Evolutionary conservation across 1,140 invertebrate species (phyloP), one percentile per base, ranked within the genome.

Genomic region (Drosophila equinoxialis): DNA sequence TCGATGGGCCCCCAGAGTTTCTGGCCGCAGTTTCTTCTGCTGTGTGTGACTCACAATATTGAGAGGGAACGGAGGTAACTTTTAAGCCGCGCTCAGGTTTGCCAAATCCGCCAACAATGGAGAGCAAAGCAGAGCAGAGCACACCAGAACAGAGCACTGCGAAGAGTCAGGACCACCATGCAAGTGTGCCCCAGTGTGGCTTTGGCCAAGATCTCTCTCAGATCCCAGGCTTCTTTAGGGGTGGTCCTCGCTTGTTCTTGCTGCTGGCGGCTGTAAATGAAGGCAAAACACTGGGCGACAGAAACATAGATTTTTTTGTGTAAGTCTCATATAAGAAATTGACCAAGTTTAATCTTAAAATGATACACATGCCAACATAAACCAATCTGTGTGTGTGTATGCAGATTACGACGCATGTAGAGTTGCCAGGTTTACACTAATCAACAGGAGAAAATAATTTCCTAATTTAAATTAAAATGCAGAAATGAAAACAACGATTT

Each of bases 41-140:
- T 41, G 65, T 77, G 68, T 68, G 71, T 81, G 78, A 90, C 84
- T 73, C 63, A 74, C 66, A 61, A 48, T 51, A 10, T 61, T 45
- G 65, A 67, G 51, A 57, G 69, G 68, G 65, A 74, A 57, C 59
- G 42, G 48, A 61, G 26, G 13, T 55, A 26, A 61, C 41, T 30
- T 51, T 54, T 51, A 65, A 77, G 79, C 71, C 60, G 77, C 68
- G 74, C 74, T 66, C 67, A 70, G 81, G 77, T 85, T 90, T 81
- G 74, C 72, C 84, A 90, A 89, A 83, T 80, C 84, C 75, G 63
- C 54, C 80, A 75, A 81, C 72, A 75, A 81, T 77, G 77, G 65
- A 57, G 60, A 74, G 72, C 71, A 74, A 20, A 57, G 58, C 71
- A 64, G 64, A 37, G 58, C 48, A 59, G 51, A 33, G 26, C 14